Evolutionary conservation across 2,113 vertebrate species (phyloP).

Genomic region (Hystrix cristata): DNA sequence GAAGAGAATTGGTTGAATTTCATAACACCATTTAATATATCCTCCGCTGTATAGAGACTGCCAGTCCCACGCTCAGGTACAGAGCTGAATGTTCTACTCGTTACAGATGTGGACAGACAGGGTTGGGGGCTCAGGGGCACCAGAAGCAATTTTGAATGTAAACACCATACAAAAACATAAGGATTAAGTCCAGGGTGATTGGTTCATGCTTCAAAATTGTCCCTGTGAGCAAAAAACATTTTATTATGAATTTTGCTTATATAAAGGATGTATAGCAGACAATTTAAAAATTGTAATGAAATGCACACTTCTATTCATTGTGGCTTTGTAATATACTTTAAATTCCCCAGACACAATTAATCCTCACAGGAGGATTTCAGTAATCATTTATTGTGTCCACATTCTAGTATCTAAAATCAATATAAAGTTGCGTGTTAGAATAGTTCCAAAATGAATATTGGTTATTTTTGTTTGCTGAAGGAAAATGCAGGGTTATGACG

Average conservation of each 20-base stretch:
- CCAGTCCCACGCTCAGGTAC: background rate
- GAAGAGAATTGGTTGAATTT: background rate
- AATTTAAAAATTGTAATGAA: slow-evolving; percentile 32
- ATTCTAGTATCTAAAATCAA: background rate
- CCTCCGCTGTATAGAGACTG: background rate
- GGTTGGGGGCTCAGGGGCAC: background rate
- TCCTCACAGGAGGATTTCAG: background rate
- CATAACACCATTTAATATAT: background rate
- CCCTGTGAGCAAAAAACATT: background rate
- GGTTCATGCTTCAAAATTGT: background rate
- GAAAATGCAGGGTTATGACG: background rate
- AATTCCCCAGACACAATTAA: background rate
- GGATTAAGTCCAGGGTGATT: background rate
- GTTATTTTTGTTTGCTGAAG: background rate
- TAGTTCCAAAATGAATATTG: background rate
- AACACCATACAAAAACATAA: background rate
- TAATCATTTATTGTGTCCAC: background rate
- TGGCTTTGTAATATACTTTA: background rate
- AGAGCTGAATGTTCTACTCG: background rate
- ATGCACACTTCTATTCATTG: background rate
- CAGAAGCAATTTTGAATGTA: background rate
- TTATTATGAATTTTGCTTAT: background rate
- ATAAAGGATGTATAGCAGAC: background rate
- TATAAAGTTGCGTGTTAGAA: background rate
- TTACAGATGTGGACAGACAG: background rate